A percentile compares a stretch with the other conserved stretches of the same genome.
Evolutionary conservation across 1,140 invertebrate genomes (phyloP).

Genomic region (Philotrypesis tridentata): DNA sequence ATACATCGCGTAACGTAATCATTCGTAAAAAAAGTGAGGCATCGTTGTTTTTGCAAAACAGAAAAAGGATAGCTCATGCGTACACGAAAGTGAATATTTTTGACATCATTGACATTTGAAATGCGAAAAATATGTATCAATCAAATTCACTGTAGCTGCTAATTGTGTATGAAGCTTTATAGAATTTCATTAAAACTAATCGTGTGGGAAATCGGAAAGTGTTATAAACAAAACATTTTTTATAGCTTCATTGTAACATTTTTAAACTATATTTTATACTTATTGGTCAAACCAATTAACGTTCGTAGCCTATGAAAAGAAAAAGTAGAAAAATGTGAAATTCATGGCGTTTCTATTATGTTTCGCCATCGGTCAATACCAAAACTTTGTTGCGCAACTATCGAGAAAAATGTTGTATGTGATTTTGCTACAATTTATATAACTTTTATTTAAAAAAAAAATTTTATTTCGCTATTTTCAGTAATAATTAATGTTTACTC

Average conservation of each 20-base stretch:
- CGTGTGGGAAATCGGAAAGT: neutral
- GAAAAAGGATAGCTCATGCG: no score
- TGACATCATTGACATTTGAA: neutral
- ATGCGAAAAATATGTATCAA: neutral
- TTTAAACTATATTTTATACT: slow-evolving; percentile 36
- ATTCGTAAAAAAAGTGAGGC: neutral
- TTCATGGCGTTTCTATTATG: neutral
- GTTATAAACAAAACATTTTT: slow-evolving; percentile 11
- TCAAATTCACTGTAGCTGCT: neutral
- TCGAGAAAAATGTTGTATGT: neutral
- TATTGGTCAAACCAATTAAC: slow-evolving; percentile 12
- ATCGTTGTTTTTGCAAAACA: slow-evolving; percentile 6
- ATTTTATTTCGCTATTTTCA: no score
- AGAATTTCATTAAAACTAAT: slow-evolving; percentile 1
- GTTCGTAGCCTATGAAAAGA: neutral
- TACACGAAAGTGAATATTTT: slow-evolving; percentile 4
- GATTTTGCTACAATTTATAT: neutral
- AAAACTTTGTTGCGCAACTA: neutral
- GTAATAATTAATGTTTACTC: no score
- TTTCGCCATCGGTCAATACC: neutral
- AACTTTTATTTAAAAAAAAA: neutral
- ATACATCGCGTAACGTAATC: neutral
- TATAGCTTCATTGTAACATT: slow-evolving; percentile 37
- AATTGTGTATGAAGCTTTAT: neutral
- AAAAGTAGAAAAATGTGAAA: neutral